These are phyloP conservation scores for Hippocampus comes DNA, from an alignment of 2,113 vertebrate species.

Conservation along the genomic window DNA sequence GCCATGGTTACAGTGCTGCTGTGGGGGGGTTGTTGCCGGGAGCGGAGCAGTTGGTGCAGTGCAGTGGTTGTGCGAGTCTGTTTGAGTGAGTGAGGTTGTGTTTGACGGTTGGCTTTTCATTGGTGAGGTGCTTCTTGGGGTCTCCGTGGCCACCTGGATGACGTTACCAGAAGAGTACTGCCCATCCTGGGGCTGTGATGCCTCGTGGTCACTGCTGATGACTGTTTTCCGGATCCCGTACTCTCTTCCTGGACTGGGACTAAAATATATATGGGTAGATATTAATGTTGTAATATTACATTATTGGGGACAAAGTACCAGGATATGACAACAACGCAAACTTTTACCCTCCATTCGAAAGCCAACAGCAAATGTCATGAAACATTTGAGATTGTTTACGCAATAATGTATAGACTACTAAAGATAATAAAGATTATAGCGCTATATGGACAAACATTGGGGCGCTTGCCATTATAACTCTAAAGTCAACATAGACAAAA, in stretches of 20 bases:
- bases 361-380: too few relatives aligned
- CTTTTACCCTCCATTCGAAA: not conserved
- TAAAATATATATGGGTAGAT: constrained; percentile 33
- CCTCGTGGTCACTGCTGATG: constrained; percentile 53
- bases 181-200: constrained; percentile 37
- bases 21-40: not conserved
- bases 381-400: too few relatives aligned
- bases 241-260: constrained; percentile 61
- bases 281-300: not conserved
- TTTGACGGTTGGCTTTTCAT: constrained; percentile 31
- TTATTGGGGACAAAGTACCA: not conserved
- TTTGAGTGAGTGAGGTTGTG: constrained; percentile 19
- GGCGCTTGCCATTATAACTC: too few relatives aligned
- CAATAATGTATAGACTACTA: too few relatives aligned
- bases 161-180: constrained; percentile 13
- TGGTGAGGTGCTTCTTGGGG: constrained; percentile 26
- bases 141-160: constrained; percentile 20
- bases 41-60: constrained; percentile 22
- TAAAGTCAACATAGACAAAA: too few relatives aligned
- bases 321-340: not conserved
- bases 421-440: too few relatives aligned
- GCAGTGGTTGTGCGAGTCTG: constrained; percentile 35
- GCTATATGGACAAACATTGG: too few relatives aligned
- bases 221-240: constrained; percentile 65
- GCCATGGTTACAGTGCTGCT: constrained; percentile 34